Base-by-base conservation (phyloP, 2,888 invertebrate genomes). In the Mongoloraphidia duomilia region DNA sequence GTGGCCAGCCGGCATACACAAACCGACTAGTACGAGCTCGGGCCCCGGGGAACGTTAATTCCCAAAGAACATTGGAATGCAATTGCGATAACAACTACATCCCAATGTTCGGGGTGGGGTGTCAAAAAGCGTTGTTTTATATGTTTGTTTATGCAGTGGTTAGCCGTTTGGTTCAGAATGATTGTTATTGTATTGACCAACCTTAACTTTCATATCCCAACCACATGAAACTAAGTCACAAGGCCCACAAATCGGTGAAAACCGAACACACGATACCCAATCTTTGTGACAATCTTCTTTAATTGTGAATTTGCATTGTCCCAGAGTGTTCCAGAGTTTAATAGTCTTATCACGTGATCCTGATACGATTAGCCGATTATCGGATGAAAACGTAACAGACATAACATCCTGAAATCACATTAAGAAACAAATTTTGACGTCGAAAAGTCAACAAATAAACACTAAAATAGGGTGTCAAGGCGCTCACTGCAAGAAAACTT, bases 261-360 rank as follows among this genome's bases (percentile, higher is more conserved):
- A 98, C 50, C 97, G 79, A 35, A 98, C 97, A 63, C 97, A 97
- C 2, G 96, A 96, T 17, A 68, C 96, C 98, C 98, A 98, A 68
- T 97, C 96, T 56, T 80, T 78, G 73, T 98, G 98, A 50, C 94
- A 93, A 67, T 88, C 88, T 63, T 89, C 89, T 66, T 88, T 91
- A 66, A 99, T 96, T 57, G 97, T 98, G 76, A 95, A 97, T 73
- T 99, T 98, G 80, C 98, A 99, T 69, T 97, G 96, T 34, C 97
- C 98, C 59, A 98, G 77, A 26, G 97, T 99, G 71, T 98, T 99
- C 98, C 98, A 98, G 69, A 98, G 72, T 72, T 98, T 98, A 72
- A 98, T 97, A 55, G 94, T 94, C 72, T 92, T 95, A 77, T 99
- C 98, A 49, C 97, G 84, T 42, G 96, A 96, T 47, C 96, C 97